A percentile compares a stretch with the other conserved stretches of the same genome.
Evolutionary conservation across 1,140 invertebrate species (phyloP).

Genomic region (Harpegnathos saltator): DNA sequence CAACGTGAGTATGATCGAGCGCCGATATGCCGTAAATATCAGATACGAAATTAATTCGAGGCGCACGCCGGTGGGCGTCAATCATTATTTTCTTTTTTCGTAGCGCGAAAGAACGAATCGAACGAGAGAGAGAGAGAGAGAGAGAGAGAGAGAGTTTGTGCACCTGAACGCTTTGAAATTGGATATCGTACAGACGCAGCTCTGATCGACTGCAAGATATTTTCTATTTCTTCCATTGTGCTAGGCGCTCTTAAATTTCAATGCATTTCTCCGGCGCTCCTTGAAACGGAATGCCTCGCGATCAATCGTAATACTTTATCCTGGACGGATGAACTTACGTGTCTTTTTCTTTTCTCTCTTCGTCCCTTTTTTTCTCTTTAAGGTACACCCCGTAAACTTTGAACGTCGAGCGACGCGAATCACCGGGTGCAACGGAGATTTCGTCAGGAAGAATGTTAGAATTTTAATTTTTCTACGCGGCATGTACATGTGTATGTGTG

Average conservation of each 20-base stretch:
- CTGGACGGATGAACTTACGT: background rate
- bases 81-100: constrained; percentile 9
- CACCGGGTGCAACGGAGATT: background rate
- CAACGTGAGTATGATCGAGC: background rate
- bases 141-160: background rate
- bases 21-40: background rate
- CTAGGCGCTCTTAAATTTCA: constrained; percentile 11
- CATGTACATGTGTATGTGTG: background rate
- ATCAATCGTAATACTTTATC: constrained; percentile 9
- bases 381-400: background rate
- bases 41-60: constrained; percentile 7
- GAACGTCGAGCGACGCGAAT: background rate
- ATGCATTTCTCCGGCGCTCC: background rate
- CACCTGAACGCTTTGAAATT: constrained; percentile 15
- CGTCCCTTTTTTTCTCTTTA: no score
- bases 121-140: no score
- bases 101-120: background rate
- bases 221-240: background rate
- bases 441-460: background rate
- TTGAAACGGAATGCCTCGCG: background rate
- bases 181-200: background rate
- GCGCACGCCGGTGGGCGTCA: background rate
- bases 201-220: background rate
- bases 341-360: no score
- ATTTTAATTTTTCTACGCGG: background rate